Percentiles rank a stretch among this genome's conserved stretches.
These are phyloP conservation scores for Ornithoptera alexandrae DNA, from an alignment of 2,888 invertebrate species.

Conservation along the genomic window DNA sequence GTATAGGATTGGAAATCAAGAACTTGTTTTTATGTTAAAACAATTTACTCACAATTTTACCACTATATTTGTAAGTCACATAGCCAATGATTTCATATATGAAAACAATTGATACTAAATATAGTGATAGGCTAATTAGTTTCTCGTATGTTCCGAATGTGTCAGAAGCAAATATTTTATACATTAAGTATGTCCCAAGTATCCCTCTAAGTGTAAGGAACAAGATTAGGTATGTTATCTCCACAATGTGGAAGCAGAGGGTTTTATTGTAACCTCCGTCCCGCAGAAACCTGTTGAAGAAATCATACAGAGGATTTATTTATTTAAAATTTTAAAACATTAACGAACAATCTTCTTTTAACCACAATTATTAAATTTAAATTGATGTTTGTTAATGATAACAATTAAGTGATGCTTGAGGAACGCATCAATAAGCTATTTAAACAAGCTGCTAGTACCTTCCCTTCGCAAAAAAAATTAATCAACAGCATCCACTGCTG, in stretches of 20 bases:
- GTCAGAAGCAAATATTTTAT: slow-evolving; percentile 59
- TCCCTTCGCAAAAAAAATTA: too few relatives aligned
- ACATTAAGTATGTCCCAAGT: slow-evolving; percentile 74
- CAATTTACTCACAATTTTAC: slow-evolving; percentile 53
- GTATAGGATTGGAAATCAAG: neutral
- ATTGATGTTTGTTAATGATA: too few relatives aligned
- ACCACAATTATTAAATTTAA: neutral
- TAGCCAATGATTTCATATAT: slow-evolving; percentile 70
- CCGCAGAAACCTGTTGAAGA: slow-evolving; percentile 70
- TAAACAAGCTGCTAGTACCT: too few relatives aligned
- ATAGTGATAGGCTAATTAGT: slow-evolving; percentile 58
- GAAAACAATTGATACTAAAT: slow-evolving; percentile 66
- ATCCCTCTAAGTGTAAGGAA: slow-evolving; percentile 75
- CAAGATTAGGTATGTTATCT: slow-evolving; percentile 69
- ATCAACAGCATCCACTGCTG: too few relatives aligned
- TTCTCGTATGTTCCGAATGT: slow-evolving; percentile 66
- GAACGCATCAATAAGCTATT: too few relatives aligned
- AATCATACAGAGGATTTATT: neutral
- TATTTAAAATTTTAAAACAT: neutral
- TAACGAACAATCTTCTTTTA: neutral
- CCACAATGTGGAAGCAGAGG: slow-evolving; percentile 63
- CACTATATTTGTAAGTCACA: slow-evolving; percentile 60
- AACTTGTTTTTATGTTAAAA: neutral
- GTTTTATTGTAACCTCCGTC: slow-evolving; percentile 71
- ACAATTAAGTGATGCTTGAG: too few relatives aligned